Evolutionary conservation across 2,888 invertebrate species (phyloP).

Genomic region (Scaptomyza cyrtandrae): DNA sequence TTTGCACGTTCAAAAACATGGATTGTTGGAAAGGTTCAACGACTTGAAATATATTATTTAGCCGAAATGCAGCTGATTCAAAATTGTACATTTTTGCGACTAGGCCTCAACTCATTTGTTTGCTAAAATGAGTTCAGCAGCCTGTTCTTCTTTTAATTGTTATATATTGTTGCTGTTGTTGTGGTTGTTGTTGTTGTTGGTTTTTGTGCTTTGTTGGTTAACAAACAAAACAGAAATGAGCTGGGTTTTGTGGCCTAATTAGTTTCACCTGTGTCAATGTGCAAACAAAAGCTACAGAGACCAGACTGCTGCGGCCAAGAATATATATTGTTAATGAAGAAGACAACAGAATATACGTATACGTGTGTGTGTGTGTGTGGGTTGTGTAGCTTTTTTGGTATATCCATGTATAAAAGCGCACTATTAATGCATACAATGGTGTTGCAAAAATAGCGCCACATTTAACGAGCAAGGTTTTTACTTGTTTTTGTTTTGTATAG

Average conservation of each 20-base stretch:
- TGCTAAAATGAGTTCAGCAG: conserved; percentile 72
- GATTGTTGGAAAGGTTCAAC: conserved; percentile 52
- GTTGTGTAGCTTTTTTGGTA: conserved; percentile 11
- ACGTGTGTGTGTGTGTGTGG: conserved; percentile 1
- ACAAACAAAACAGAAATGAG: conserved; percentile 80
- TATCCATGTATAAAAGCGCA: conserved; percentile 28
- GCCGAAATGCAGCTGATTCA: conserved; percentile 52
- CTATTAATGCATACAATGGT: conserved; percentile 31
- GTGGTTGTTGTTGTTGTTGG: conserved; percentile 16
- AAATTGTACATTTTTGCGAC: conserved; percentile 20
- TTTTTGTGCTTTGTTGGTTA: conserved; percentile 68
- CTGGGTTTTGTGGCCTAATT: conserved; percentile 80
- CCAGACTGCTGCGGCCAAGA: conserved; percentile 39
- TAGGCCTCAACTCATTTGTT: conserved; percentile 44
- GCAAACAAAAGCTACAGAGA: conserved; percentile 67
- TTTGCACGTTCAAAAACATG: neutral
- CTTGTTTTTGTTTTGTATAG: conserved; percentile 1
- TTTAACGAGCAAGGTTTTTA: conserved; percentile 12
- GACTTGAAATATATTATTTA: conserved; percentile 43
- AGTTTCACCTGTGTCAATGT: conserved; percentile 80
- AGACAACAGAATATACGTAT: conserved; percentile 41
- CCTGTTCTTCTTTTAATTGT: conserved; percentile 68
- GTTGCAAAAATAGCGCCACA: conserved; percentile 27
- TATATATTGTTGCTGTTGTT: conserved; percentile 24
- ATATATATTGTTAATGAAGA: conserved; percentile 57